phyloP scores from a whole-genome alignment of 2,113 vertebrate species.

The Silurus asotus region DNA sequence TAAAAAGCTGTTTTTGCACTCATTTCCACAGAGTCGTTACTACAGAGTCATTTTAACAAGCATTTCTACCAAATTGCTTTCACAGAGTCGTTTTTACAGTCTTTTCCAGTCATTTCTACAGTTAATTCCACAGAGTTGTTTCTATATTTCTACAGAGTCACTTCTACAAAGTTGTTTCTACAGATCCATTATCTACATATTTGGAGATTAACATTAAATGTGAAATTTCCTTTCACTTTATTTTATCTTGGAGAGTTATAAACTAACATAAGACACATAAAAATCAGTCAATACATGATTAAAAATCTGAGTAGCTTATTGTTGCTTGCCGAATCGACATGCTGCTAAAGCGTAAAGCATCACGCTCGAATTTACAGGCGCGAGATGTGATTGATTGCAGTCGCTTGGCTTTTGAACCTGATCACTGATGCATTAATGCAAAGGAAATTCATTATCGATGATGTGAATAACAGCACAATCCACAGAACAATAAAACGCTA shows the following conservation, averaged over 20 bases:
- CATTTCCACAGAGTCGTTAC: conserved; percentile 1
- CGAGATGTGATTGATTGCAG: conserved; percentile 32
- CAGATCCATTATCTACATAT: neutral
- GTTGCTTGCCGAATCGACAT: conserved; percentile 9
- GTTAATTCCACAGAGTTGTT: neutral
- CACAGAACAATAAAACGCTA: neutral
- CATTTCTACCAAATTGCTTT: too few species aligned
- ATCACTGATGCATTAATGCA: conserved; percentile 24
- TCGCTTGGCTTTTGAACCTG: conserved; percentile 30
- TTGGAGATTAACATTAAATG: neutral
- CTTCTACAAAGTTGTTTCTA: neutral
- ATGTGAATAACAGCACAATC: neutral
- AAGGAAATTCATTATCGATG: conserved; percentile 34
- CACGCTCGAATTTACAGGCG: neutral
- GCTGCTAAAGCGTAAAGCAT: conserved; percentile 5
- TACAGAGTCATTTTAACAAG: neutral
- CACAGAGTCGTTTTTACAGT: too few species aligned
- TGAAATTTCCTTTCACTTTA: neutral
- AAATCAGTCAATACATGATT: neutral
- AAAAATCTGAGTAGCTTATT: neutral
- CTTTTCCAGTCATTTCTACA: too few species aligned
- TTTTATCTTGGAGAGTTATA: neutral
- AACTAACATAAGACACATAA: neutral
- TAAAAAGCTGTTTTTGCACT: too few species aligned
- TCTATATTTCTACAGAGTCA: neutral